A percentile compares a stretch with the other conserved stretches of the same genome.
Conservation (phyloP, 2,888 invertebrate genomes). For the Melinopterus prodromus region DNA sequence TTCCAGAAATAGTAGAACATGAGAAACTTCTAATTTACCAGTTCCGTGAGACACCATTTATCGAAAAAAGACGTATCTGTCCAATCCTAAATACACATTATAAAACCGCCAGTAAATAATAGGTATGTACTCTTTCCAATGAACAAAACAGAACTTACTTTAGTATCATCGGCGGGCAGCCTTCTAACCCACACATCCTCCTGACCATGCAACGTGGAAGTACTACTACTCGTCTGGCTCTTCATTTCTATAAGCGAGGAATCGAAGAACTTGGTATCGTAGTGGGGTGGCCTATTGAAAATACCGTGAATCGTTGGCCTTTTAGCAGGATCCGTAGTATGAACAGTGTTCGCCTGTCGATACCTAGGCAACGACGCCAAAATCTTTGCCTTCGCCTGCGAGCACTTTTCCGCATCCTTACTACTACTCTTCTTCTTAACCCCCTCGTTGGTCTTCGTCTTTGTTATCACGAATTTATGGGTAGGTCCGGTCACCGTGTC, state of each 20-base stretch:
- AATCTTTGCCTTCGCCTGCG: conserved; percentile 60
- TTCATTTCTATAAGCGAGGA: conserved; percentile 83
- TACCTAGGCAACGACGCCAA: conserved; percentile 62
- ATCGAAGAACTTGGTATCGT: conserved; percentile 84
- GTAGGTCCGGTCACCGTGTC: conserved; percentile 60
- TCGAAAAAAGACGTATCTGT: too few relatives aligned
- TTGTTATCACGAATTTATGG: conserved; percentile 66
- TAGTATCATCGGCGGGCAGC: conserved; percentile 61
- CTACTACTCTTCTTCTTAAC: conserved; percentile 7
- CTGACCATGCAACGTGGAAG: conserved; percentile 65
- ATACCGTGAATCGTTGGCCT: conserved; percentile 70
- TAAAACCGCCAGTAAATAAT: too few relatives aligned
- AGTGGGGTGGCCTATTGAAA: conserved; percentile 70
- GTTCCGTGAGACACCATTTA: too few relatives aligned
- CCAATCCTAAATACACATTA: too few relatives aligned
- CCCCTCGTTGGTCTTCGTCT: conserved; percentile 58
- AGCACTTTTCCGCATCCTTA: conserved; percentile 42
- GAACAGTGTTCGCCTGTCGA: conserved; percentile 72
- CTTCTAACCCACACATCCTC: conserved; percentile 80
- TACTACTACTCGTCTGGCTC: conserved; percentile 73
- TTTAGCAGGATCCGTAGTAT: conserved; percentile 67
- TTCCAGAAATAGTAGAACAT: too few relatives aligned
- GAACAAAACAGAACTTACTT: conserved; percentile 64
- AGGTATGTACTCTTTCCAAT: too few relatives aligned
- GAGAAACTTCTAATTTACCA: too few relatives aligned